Base-by-base conservation (phyloP, 37 sponge, comb jelly and placozoan genomes). In the Spongia lamella region DNA sequence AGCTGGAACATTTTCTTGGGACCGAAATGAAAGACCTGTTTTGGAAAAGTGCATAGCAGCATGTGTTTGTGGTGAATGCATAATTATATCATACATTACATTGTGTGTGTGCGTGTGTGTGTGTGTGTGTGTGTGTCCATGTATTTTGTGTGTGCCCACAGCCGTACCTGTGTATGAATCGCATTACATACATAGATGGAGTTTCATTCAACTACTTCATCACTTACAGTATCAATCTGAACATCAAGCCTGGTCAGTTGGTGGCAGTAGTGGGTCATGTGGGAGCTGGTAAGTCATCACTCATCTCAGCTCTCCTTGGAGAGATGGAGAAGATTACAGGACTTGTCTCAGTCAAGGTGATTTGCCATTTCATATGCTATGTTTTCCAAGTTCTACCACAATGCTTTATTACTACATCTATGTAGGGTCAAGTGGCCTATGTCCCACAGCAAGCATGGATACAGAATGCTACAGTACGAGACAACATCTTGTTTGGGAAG, bases 381-480 rank as follows among this genome's bases (percentile, higher is more conserved):
- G 19, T 49, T 25, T 54, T 39, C 35, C 38, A 29, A 40, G 22
- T 14, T 0, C 6, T n/a, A 4, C 26, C 0, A 9, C 7, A 33
- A 37, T 68, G 1, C 29, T 6, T 15, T 31, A n/a, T n/a, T n/a
- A n/a, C 1, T 53, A 1, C 27, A 55, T 20, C 29, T 25, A 2
- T 34, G 16, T 79, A 98, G 96, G 99, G 99, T 25, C 22, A 64
- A 16, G 89, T 98, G 51, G 93, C 93, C 1, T 98, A 92, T 87
- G 99, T 92, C 9, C 91, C 96, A 19, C 99, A 98, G 75, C 90
- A 89, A 47, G 90, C 99, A 9, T 98, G 99, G 99, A 95, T 98
- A 50, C 89, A 85, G 84, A 98, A 98, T 67, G 91, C 89, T 67
- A 89, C 93, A 26, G 70, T 98, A 51, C 84, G 82, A 62, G 87